phyloP scores from a whole-genome alignment of 2,113 vertebrate species.

The Semnornis frantzii region DNA sequence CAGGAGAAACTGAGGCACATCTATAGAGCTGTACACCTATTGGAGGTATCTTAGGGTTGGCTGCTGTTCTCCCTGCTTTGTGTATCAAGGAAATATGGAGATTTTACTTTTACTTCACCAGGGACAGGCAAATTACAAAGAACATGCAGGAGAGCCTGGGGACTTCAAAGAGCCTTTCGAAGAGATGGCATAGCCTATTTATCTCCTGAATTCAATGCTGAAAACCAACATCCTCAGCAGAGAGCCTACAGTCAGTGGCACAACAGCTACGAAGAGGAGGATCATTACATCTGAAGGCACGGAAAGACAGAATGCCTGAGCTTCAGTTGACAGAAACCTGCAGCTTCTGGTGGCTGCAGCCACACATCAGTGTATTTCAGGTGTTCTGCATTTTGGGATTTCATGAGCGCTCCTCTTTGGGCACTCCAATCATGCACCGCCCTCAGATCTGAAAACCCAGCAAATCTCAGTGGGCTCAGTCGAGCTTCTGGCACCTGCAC shows the following conservation, averaged over 20 bases:
- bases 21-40: not conserved
- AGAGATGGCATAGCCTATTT: not conserved
- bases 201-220: not conserved
- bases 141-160: not conserved
- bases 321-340: not conserved
- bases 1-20: not conserved
- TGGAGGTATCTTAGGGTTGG: not conserved
- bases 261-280: not conserved
- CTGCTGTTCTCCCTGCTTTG: not conserved
- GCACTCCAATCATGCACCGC: not conserved
- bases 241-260: not conserved
- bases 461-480: not conserved
- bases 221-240: not conserved
- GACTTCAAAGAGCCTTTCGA: not conserved
- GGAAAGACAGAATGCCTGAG: not conserved
- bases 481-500: not conserved
- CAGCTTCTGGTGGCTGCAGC: not conserved
- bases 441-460: not conserved
- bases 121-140: not conserved
- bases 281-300: not conserved
- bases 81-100: fast-evolving
- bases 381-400: not conserved
- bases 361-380: not conserved
- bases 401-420: not conserved
- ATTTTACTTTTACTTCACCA: not conserved